These are phyloP conservation scores for Marasmarcha lunaedactyla DNA, from an alignment of 2,888 invertebrate species.

Conservation along the genomic window DNA sequence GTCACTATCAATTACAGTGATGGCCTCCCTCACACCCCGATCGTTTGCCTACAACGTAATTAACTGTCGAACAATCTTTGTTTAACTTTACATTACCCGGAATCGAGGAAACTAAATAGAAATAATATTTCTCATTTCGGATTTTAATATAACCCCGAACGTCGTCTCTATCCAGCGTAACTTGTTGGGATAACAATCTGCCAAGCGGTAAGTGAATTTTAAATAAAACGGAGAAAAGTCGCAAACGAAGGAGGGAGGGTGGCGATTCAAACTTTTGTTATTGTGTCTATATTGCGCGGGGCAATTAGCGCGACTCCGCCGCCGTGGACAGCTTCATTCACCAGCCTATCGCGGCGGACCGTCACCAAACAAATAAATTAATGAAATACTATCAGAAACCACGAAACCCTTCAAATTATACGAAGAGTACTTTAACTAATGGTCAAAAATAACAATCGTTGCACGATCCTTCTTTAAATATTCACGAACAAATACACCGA, in stretches of 20 bases:
- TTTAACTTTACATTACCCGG: constrained; percentile 17
- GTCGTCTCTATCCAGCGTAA: constrained; percentile 44
- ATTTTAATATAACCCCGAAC: constrained; percentile 6
- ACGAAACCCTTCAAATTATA: constrained; percentile 37
- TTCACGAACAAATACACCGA: too few species aligned
- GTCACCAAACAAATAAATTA: constrained; percentile 55
- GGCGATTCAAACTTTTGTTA: constrained; percentile 59
- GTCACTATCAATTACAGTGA: constrained; percentile 61
- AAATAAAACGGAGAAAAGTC: constrained; percentile 59
- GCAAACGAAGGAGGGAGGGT: constrained; percentile 39
- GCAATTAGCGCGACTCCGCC: constrained; percentile 54
- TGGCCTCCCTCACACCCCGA: constrained; percentile 25
- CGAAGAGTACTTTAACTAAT: constrained; percentile 46
- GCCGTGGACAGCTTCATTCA: constrained; percentile 4
- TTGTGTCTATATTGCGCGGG: constrained; percentile 65
- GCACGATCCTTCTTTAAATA: background rate
- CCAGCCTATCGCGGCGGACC: constrained; percentile 23
- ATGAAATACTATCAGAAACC: constrained; percentile 36
- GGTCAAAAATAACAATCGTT: constrained; percentile 27
- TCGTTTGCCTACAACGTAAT: constrained; percentile 30
- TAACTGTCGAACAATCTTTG: constrained; percentile 30
- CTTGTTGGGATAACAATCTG: constrained; percentile 56
- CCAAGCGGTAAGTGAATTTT: constrained; percentile 61
- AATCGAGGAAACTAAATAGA: constrained; percentile 12
- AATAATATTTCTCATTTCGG: constrained; percentile 1